phyloP scores from a whole-genome alignment of 2,888 invertebrate species.

The Meloe dianella region DNA sequence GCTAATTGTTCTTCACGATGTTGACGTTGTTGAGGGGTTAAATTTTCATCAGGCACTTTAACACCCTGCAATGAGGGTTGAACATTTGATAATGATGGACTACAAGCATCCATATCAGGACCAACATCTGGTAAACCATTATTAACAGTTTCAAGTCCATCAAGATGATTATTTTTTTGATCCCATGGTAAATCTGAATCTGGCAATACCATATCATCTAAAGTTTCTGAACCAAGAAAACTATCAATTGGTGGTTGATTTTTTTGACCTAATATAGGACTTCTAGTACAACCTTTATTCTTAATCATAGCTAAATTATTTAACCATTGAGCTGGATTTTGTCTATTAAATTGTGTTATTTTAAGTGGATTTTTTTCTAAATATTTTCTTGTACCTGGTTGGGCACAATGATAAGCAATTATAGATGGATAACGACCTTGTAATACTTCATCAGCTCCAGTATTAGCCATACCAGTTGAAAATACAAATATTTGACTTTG shows the following conservation, averaged over 20 bases:
- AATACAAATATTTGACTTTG: slow-evolving; percentile 98
- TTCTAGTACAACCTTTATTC: slow-evolving; percentile 69
- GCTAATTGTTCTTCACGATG: slow-evolving; percentile 93
- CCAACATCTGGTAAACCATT: slow-evolving; percentile 58
- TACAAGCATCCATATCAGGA: slow-evolving; percentile 60
- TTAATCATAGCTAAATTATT: slow-evolving; percentile 80
- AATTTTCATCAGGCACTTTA: slow-evolving; percentile 93
- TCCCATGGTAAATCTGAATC: slow-evolving; percentile 63
- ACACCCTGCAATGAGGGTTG: slow-evolving; percentile 74
- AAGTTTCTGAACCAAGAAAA: slow-evolving; percentile 56
- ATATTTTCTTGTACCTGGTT: slow-evolving; percentile 93
- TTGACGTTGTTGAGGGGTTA: slow-evolving; percentile 94
- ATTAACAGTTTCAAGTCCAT: slow-evolving; percentile 56
- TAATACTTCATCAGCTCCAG: slow-evolving; percentile 91
- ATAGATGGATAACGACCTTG: slow-evolving; percentile 90
- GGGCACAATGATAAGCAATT: slow-evolving; percentile 93
- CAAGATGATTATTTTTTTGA: slow-evolving; percentile 57
- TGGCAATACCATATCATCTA: slow-evolving; percentile 59
- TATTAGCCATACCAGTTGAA: slow-evolving; percentile 91
- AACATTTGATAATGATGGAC: slow-evolving; percentile 62
- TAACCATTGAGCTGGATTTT: slow-evolving; percentile 81
- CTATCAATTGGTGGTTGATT: slow-evolving; percentile 54
- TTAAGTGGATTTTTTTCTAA: slow-evolving; percentile 94
- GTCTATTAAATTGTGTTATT: slow-evolving; percentile 84
- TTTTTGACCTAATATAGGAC: slow-evolving; percentile 60